These are phyloP conservation scores for Eptesicus fuscus DNA, from an alignment of 2,113 vertebrate genomes.

Conservation along the genomic window DNA sequence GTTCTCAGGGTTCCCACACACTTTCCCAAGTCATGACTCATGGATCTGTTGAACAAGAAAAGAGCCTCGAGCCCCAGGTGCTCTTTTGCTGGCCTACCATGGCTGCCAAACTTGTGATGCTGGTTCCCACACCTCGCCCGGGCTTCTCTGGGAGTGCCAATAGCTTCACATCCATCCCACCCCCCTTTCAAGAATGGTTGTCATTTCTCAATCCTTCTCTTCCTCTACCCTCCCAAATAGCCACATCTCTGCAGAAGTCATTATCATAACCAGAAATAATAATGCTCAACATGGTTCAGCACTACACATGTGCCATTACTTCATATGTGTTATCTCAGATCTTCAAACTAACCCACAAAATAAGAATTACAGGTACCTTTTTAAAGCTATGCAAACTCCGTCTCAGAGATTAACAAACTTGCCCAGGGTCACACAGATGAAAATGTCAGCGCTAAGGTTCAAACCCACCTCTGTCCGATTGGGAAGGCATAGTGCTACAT, in stretches of 20 bases:
- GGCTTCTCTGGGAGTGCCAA: not conserved
- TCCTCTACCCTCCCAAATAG: not conserved
- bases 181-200: not conserved
- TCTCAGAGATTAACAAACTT: not conserved
- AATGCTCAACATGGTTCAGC: not conserved
- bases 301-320: not conserved
- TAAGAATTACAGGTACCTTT: constrained; percentile 24
- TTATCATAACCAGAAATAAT: constrained; percentile 34
- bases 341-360: constrained; percentile 32
- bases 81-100: not conserved
- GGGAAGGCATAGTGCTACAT: not conserved
- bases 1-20: constrained; percentile 35
- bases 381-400: not conserved
- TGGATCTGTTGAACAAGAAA: constrained; percentile 41
- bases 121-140: not conserved
- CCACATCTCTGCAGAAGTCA: not conserved
- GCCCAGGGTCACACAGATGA: not conserved
- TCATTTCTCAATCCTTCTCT: not conserved
- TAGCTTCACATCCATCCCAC: not conserved
- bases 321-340: constrained; percentile 18
- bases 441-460: not conserved
- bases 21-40: constrained; percentile 52
- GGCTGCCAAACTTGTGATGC: not conserved
- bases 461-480: not conserved
- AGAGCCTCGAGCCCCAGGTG: not conserved